These are phyloP conservation scores for Crocodylus rhombifer DNA, from an alignment of 2,797 vertebrate species.

Conservation along the genomic window DNA sequence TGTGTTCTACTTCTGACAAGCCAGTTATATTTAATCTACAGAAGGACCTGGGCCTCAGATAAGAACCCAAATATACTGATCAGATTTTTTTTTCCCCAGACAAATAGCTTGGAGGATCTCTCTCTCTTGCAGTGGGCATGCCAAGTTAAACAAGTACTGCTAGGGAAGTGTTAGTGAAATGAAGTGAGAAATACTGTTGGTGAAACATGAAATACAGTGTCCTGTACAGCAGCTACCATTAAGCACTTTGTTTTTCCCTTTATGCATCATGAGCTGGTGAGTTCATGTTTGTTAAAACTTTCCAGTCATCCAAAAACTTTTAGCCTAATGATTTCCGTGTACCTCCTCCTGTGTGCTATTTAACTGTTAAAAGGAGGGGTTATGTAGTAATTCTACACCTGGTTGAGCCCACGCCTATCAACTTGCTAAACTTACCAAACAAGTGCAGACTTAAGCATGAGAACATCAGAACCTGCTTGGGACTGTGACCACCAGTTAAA, in stretches of 20 bases:
- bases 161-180: constrained; percentile 32
- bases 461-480: constrained; percentile 69
- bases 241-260: not conserved
- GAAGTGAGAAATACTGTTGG: not conserved
- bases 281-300: constrained; percentile 48
- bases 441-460: constrained; percentile 82
- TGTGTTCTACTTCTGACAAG: not conserved
- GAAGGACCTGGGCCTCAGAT: not conserved
- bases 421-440: constrained; percentile 88
- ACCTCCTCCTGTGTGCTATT: constrained; percentile 61
- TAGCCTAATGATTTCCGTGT: constrained; percentile 39
- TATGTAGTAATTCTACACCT: constrained; percentile 91
- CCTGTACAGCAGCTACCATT: not conserved
- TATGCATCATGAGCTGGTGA: not conserved
- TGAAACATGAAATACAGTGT: not conserved
- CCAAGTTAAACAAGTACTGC: not conserved
- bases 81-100: not conserved
- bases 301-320: constrained; percentile 30
- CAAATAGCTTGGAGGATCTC: not conserved
- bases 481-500: not conserved
- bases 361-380: constrained; percentile 85
- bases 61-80: rapidly evolving
- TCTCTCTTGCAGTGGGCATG: not conserved
- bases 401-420: constrained; percentile 84
- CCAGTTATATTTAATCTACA: not conserved